A percentile compares a stretch with the other conserved stretches of the same genome.
Conservation (phyloP, 2,113 vertebrate species). For the Ceratotherium simum region DNA sequence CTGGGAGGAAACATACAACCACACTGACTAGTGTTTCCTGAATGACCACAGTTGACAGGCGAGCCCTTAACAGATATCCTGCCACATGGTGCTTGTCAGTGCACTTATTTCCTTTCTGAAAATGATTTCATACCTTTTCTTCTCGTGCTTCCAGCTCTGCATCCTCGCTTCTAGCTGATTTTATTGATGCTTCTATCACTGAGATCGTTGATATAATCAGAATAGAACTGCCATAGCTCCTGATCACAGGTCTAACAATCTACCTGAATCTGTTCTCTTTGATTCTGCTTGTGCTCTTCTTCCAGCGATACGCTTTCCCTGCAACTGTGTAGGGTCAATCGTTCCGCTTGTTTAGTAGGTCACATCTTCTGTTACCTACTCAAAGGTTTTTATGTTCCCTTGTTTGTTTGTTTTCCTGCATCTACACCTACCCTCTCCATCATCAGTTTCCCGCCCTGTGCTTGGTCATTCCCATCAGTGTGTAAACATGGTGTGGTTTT, state of each 20-base stretch:
- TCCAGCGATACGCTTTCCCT: background rate
- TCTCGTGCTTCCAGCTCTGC: background rate
- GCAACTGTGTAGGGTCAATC: background rate
- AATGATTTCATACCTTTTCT: background rate
- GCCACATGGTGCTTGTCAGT: background rate
- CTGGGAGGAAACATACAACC: background rate
- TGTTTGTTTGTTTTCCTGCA: background rate
- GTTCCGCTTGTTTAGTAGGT: background rate
- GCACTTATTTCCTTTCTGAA: background rate
- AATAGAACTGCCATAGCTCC: background rate
- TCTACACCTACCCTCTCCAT: background rate
- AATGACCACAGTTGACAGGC: background rate
- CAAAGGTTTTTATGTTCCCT: background rate
- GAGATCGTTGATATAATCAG: background rate
- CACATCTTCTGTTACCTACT: background rate
- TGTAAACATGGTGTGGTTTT: background rate
- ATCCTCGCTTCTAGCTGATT: background rate
- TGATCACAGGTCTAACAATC: background rate
- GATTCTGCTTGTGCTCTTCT: background rate
- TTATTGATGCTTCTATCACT: background rate
- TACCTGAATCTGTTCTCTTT: background rate
- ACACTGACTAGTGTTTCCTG: background rate
- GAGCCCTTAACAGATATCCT: background rate
- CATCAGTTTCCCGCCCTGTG: background rate
- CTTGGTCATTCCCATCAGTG: background rate